Evolutionary conservation across 2,888 invertebrate species (phyloP).

Genomic region (Acleris cristana): DNA sequence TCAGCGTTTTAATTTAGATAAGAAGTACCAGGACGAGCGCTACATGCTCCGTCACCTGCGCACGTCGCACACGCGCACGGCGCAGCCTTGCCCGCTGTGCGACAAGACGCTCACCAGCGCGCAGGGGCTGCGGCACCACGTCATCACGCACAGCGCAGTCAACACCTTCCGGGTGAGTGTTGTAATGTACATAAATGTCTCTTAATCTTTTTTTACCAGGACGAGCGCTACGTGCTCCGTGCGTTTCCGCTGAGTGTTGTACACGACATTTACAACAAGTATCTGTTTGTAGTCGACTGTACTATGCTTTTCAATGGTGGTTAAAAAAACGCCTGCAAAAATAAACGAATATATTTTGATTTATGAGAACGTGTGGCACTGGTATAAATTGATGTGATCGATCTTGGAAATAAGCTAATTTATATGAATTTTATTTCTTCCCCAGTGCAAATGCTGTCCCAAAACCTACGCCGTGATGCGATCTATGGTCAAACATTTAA

Average conservation of each 20-base stretch:
- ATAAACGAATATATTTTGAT: no score
- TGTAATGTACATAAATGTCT: background rate
- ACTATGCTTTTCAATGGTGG: no score
- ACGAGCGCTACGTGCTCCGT: no score
- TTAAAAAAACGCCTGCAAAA: no score
- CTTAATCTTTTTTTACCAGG: no score
- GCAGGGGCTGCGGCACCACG: conserved; percentile 71
- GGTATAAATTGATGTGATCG: no score
- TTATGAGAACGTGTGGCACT: no score
- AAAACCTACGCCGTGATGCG: conserved; percentile 76
- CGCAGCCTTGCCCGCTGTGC: conserved; percentile 76
- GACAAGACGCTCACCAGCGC: conserved; percentile 63
- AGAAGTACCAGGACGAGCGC: conserved; percentile 74
- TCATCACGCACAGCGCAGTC: conserved; percentile 74
- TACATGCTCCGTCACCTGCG: conserved; percentile 81
- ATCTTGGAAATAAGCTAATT: no score
- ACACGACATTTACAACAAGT: no score
- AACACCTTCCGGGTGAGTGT: conserved; percentile 69
- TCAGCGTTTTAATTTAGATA: conserved; percentile 51
- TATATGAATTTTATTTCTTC: conserved; percentile 41
- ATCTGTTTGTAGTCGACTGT: no score
- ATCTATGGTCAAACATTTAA: conserved; percentile 75
- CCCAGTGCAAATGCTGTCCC: conserved; percentile 78
- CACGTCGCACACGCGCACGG: conserved; percentile 69
- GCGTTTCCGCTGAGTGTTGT: no score